A percentile compares a stretch with the other conserved stretches of the same genome.
phyloP scores from a whole-genome alignment of 2,797 vertebrate species.

The Pagetopsis macropterus region DNA sequence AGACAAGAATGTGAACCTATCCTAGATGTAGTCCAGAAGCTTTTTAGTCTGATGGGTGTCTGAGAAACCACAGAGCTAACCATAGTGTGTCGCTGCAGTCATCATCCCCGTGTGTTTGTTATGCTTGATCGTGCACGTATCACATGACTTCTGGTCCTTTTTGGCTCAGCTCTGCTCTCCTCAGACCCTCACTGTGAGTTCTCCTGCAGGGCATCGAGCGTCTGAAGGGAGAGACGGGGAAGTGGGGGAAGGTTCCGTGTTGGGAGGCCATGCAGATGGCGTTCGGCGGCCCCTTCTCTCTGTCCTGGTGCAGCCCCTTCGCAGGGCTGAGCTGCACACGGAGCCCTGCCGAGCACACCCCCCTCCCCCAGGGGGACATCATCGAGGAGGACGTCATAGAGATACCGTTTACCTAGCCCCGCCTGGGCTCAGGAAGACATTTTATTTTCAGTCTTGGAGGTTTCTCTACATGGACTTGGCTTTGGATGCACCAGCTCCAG shows the following conservation, averaged over 20 bases:
- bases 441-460: background rate
- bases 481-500: no score
- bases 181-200: slow-evolving; percentile 43
- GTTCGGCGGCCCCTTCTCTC: slow-evolving; percentile 87
- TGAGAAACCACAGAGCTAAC: slow-evolving; percentile 37
- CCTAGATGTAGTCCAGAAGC: background rate
- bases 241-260: slow-evolving; percentile 84
- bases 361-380: slow-evolving; percentile 78
- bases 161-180: background rate
- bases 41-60: slow-evolving; percentile 6
- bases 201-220: slow-evolving; percentile 91
- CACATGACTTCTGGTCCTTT: background rate
- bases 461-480: background rate
- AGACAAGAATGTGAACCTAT: background rate
- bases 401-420: slow-evolving; percentile 73
- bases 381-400: slow-evolving; percentile 85
- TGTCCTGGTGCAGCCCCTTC: slow-evolving; percentile 92
- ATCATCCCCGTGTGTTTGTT: background rate
- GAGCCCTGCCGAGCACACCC: slow-evolving; percentile 19
- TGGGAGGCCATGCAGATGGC: slow-evolving; percentile 88
- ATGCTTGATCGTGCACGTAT: slow-evolving; percentile 35
- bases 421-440: slow-evolving; percentile 3
- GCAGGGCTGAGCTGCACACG: slow-evolving; percentile 79
- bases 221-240: slow-evolving; percentile 90
- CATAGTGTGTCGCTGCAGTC: slow-evolving; percentile 18